phyloP scores from a whole-genome alignment of 2,888 invertebrate genomes.

The Calliphora vomitoria region DNA sequence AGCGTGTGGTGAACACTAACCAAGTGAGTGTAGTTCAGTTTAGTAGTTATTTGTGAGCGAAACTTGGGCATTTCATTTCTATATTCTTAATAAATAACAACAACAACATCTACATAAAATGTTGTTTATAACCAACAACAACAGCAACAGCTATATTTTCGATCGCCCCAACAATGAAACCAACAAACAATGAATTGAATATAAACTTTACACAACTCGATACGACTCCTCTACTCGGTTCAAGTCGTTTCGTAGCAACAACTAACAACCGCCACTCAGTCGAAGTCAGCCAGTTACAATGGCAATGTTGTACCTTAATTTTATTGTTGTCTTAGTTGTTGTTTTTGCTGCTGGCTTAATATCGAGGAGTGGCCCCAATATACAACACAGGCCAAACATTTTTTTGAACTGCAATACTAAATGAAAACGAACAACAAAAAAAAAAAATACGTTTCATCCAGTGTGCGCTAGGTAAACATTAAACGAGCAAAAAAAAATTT shows the following conservation, averaged over 20 bases:
- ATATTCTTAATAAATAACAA: slow-evolving; percentile 62
- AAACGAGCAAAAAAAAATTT: slow-evolving; percentile 44
- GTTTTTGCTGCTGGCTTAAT: slow-evolving; percentile 58
- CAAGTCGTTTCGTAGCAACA: slow-evolving; percentile 31
- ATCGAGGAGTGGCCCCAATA: slow-evolving; percentile 72
- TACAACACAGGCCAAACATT: slow-evolving; percentile 69
- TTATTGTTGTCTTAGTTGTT: slow-evolving; percentile 47
- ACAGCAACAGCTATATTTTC: slow-evolving; percentile 26
- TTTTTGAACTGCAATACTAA: slow-evolving; percentile 46
- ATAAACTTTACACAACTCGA: slow-evolving; percentile 48
- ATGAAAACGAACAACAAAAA: slow-evolving; percentile 27
- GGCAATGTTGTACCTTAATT: slow-evolving; percentile 73
- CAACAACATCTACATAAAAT: slow-evolving; percentile 46
- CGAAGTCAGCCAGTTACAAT: slow-evolving; percentile 63
- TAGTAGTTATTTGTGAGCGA: slow-evolving; percentile 54
- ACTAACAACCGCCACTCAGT: slow-evolving; percentile 23
- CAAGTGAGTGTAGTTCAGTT: slow-evolving; percentile 57
- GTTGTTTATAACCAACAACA: slow-evolving; percentile 57
- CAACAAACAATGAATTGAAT: slow-evolving; percentile 65
- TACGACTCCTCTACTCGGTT: slow-evolving; percentile 5
- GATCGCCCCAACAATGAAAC: slow-evolving; percentile 69
- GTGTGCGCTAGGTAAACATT: slow-evolving; percentile 62
- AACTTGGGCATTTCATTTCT: slow-evolving; percentile 68
- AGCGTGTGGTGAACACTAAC: slow-evolving; percentile 65
- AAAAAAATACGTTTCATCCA: slow-evolving; percentile 28